These are phyloP conservation scores for Anastrepha ludens DNA, from an alignment of 1,140 invertebrate species.

Conservation along the genomic window DNA sequence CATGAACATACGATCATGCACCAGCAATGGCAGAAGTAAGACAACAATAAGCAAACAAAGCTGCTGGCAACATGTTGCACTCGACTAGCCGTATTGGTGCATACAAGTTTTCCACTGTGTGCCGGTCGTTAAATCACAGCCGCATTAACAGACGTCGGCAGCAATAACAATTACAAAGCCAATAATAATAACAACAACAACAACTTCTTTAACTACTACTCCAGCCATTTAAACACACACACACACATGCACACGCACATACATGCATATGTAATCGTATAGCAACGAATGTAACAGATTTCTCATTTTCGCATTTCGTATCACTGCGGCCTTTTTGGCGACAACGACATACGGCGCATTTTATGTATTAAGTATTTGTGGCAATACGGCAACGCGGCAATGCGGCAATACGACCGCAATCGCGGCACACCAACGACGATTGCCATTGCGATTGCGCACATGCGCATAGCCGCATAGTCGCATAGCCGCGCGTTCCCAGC, in stretches of 20 bases:
- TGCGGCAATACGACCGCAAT: background rate
- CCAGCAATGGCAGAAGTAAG: background rate
- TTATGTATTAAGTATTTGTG: conserved; percentile 10
- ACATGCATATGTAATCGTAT: background rate
- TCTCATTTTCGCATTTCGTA: conserved; percentile 51
- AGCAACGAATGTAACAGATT: conserved; percentile 7
- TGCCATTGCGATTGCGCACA: conserved; percentile 57
- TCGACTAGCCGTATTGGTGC: background rate
- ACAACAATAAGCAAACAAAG: background rate
- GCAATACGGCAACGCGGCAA: background rate
- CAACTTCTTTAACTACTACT: background rate
- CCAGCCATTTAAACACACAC: background rate
- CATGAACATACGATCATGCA: background rate
- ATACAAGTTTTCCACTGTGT: conserved; percentile 4
- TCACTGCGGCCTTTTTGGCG: background rate
- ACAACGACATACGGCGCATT: conserved; percentile 29
- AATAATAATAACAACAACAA: conserved; percentile 16
- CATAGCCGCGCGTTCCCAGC: conserved; percentile 35
- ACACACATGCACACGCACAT: background rate
- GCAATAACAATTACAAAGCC: conserved; percentile 43
- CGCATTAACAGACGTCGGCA: conserved; percentile 30
- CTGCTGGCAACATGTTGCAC: background rate
- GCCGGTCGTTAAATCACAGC: conserved; percentile 28
- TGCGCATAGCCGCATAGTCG: background rate
- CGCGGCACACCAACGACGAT: conserved; percentile 37